Percentiles rank a stretch among this genome's conserved stretches.
Evolutionary conservation across 2,113 vertebrate species (phyloP).

Genomic region (Campylomormyrus numenius): DNA sequence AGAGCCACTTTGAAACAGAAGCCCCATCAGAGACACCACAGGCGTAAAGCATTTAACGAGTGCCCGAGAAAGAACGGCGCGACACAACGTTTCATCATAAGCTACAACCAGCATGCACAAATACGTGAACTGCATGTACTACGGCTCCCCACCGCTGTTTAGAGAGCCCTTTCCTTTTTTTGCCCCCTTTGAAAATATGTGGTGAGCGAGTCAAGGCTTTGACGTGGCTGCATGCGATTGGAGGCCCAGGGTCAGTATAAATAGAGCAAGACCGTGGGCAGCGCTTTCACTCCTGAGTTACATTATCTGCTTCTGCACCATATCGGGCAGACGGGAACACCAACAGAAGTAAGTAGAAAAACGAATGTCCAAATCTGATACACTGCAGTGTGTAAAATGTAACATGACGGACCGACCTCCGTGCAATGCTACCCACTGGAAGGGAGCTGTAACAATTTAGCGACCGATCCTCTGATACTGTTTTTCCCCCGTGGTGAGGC

Average conservation of each 20-base stretch:
- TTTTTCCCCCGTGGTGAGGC: neutral
- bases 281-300: constrained; percentile 77
- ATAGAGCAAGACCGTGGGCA: constrained; percentile 53
- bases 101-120: neutral
- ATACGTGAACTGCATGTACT: neutral
- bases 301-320: constrained; percentile 74
- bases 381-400: neutral
- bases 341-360: constrained; percentile 67
- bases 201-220: constrained; percentile 48
- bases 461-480: neutral
- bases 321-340: constrained; percentile 68
- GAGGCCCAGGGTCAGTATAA: constrained; percentile 69
- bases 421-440: neutral
- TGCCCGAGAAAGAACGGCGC: neutral
- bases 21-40: neutral
- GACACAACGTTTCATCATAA: neutral
- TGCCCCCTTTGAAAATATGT: constrained; percentile 13
- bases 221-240: constrained; percentile 71
- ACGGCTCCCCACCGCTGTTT: neutral
- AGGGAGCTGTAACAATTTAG: neutral
- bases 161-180: neutral
- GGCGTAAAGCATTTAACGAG: neutral
- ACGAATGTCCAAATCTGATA: neutral
- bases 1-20: neutral
- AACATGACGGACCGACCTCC: neutral